Evolutionary conservation across 2,113 vertebrate genomes (phyloP), one percentile per base, ranked within the genome.

Genomic region (Porphyrio hochstetteri): DNA sequence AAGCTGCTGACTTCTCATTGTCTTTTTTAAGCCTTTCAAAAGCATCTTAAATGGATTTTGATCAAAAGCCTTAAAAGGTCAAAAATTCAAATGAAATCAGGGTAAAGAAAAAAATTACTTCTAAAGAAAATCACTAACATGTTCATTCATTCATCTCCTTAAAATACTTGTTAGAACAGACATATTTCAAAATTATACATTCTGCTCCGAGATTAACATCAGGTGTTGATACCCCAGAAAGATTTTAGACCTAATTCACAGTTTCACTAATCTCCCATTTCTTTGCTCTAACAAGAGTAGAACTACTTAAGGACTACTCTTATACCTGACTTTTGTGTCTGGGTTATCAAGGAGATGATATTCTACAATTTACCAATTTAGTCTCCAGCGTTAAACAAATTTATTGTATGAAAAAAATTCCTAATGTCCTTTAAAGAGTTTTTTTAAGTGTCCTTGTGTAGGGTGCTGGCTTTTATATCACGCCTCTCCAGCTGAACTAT

Each of bases 51-150:
- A 92, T 46, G 28, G 57, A 93, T 95, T 90, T 82, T 88, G 56
- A 94, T 56, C 33, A 91, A 57, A 94, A 79, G 82, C 55, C 25
- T 90, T 57, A 61, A 92, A 94, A 96, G 86, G 69, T 92, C 69
- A 91, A 90, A 46, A 88, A 94, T 71, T 92, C 31, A 91, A 84
- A 90, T 83, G 23, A 59, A 83, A 27, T 56, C 20, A 80, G 63
- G 23, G 16, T 79, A 96, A 75, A 60, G 48, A 94, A 93, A 86
- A 60, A 92, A 89, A 94, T 93, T 64, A 71, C 24, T 84, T 94
- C 44, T 57, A 56, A 80, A 86, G 52, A 88, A 71, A 88, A 90
- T 78, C 19, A 46, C 18, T 52, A 78, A 74, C 40, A 35, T 84
- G 59, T 90, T 88, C 5, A 3, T 90, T 88, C 5, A 3, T 74